Evolutionary conservation across 2,797 vertebrate genomes (phyloP).

Genomic region (Crocodylus rhombifer): DNA sequence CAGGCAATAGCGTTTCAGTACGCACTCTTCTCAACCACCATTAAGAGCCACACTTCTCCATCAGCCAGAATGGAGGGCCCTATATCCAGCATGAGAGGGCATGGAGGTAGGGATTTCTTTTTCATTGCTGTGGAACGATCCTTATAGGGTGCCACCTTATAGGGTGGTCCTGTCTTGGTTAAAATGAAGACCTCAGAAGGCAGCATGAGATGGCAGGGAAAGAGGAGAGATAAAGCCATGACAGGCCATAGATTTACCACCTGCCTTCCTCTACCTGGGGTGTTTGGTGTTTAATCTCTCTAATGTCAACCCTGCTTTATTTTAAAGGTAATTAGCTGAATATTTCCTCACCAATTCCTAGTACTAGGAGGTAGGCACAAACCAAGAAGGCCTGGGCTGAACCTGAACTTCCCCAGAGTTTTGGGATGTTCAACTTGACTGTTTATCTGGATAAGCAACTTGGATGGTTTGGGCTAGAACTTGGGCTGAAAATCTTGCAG

Average conservation of each 20-base stretch:
- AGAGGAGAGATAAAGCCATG: background rate
- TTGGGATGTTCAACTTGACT: background rate
- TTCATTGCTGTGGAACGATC: background rate
- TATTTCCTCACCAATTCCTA: background rate
- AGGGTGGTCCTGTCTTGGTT: background rate
- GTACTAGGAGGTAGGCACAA: background rate
- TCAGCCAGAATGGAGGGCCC: background rate
- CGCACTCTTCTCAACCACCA: background rate
- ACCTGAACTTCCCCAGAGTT: constrained; percentile 5
- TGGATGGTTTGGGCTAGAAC: background rate
- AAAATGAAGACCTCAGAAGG: background rate
- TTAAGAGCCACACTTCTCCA: background rate
- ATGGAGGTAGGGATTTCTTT: background rate
- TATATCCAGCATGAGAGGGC: background rate
- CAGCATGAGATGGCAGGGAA: background rate
- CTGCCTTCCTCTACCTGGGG: background rate
- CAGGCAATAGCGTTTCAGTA: background rate
- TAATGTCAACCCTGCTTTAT: background rate
- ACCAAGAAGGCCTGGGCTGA: background rate
- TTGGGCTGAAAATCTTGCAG: constrained; percentile 1
- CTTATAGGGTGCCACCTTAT: background rate
- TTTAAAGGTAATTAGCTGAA: constrained; percentile 21
- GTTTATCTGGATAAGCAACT: background rate
- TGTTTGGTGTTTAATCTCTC: background rate
- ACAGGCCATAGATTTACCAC: background rate